These are phyloP conservation scores for Pipistrellus kuhlii DNA, from an alignment of 2,797 vertebrate genomes.

Conservation along the genomic window DNA sequence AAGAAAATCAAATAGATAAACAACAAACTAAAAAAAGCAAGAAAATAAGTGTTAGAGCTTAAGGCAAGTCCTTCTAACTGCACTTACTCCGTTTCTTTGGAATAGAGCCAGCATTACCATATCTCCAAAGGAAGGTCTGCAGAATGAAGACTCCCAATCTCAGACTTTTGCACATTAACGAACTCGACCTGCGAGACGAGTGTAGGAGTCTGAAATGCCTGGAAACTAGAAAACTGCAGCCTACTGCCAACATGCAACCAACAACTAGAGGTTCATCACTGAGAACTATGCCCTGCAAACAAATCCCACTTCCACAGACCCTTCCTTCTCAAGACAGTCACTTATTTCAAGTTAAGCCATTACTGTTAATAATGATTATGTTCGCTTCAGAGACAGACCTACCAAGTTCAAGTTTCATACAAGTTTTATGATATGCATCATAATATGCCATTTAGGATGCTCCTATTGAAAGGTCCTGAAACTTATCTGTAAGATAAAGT, in stretches of 20 bases:
- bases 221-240: neutral
- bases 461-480: neutral
- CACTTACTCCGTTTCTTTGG: neutral
- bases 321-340: conserved; percentile 48
- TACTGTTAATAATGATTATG: neutral
- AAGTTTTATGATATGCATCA: neutral
- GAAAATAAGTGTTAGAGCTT: neutral
- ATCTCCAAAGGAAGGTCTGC: neutral
- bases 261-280: neutral
- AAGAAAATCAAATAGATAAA: neutral
- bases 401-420: neutral
- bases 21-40: neutral
- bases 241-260: neutral
- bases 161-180: neutral
- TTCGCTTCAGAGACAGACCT: neutral
- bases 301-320: neutral
- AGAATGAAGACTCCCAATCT: neutral
- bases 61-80: neutral
- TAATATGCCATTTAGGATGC: neutral
- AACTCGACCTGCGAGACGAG: neutral
- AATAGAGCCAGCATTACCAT: neutral
- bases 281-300: neutral
- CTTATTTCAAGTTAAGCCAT: conserved; percentile 4
- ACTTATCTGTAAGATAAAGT: neutral
- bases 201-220: neutral